These are phyloP conservation scores for Phoxinus dragarum DNA, from an alignment of 2,797 vertebrate genomes.

Conservation along the genomic window DNA sequence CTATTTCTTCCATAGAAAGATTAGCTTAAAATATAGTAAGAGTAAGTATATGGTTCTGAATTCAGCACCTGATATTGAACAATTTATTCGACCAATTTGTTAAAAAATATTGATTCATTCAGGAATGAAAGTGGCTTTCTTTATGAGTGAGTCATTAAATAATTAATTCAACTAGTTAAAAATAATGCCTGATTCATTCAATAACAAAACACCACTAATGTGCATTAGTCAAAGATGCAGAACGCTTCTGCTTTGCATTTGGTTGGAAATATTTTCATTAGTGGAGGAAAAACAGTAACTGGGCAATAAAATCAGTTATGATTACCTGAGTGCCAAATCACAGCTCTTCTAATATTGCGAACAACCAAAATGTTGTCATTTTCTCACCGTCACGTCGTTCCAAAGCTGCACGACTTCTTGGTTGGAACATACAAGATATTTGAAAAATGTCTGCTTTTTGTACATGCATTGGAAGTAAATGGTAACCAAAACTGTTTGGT, in stretches of 20 bases:
- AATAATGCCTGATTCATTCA: background rate
- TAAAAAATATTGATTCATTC: background rate
- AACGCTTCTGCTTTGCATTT: background rate
- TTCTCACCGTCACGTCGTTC: background rate
- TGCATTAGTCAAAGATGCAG: background rate
- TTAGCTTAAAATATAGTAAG: background rate
- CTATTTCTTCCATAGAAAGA: background rate
- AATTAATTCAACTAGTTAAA: background rate
- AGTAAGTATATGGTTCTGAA: background rate
- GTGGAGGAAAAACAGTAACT: background rate
- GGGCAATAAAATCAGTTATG: background rate
- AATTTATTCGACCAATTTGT: background rate
- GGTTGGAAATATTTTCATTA: background rate
- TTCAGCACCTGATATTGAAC: background rate
- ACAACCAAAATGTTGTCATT: background rate
- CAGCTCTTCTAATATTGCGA: background rate
- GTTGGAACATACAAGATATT: background rate
- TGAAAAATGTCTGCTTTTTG: background rate
- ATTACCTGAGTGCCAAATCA: background rate
- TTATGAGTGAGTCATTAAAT: background rate
- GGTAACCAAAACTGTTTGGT: background rate
- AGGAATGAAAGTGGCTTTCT: background rate
- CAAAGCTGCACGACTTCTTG: background rate
- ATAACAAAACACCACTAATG: background rate
- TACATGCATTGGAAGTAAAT: background rate